Base-by-base conservation (phyloP, 1,140 invertebrate species). In the Atta cephalotes region DNA sequence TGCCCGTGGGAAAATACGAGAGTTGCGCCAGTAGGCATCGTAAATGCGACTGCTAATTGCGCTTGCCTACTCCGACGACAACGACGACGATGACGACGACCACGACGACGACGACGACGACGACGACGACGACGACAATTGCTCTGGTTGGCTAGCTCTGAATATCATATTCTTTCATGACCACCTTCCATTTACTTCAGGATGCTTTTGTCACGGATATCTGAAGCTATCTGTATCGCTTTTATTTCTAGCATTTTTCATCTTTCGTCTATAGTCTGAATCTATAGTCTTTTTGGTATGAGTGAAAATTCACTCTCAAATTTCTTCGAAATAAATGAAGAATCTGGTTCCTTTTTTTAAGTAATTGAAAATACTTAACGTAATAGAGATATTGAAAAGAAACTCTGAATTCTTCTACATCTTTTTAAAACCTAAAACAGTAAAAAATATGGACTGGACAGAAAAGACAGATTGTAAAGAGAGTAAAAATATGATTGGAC, bases 1-100 rank as follows among this genome's bases (percentile, higher is more conserved):
- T 89, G 93, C 91, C 92, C 93, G 94, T 95, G 93, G 93, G 94
- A 95, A 95, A 95, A 94, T 94, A 92, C 94, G 92, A 91, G 92
- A 91, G 89, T 94, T 92, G 89, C 93, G 90, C 92, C 93, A 92
- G 91, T 93, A 93, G 92, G 91, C 93, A 93, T 94, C 92, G 91
- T 92, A 92, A 94, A 93, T 93, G 91, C 91, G 92, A 88, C 91
- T 92, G 93, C 93, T 95, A 95, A 95, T 95, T 95, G 93, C 92
- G 89, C 91, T 87, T 88, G 85, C 86, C 88, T 91, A 89, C 71
- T 85, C 49, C 81, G 45, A 63, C 82, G 70, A 51, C 49, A 4
- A 80, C 53, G 35, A 63, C 88, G 76, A 90, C 92, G 78, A 39
- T 60, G 65, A 60, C 63, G 49, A 35, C 28, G 35, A 63, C 88